A percentile compares a stretch with the other conserved stretches of the same genome.
Conservation (phyloP, 2,888 invertebrate genomes). For the Meiosimyza platycephala region DNA sequence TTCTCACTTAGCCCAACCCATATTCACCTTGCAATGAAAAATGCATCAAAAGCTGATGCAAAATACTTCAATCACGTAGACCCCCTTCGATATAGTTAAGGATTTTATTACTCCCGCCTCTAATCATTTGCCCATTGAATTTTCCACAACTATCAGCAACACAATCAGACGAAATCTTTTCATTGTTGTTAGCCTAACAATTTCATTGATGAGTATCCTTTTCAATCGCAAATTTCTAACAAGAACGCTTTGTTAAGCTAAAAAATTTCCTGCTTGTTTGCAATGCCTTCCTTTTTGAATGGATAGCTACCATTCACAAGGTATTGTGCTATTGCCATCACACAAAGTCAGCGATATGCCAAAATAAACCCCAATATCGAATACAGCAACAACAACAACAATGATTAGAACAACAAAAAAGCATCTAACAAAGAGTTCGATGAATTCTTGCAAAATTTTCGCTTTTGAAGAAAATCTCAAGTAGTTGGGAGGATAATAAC, state of each 20-base stretch:
- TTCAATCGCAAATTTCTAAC: background rate
- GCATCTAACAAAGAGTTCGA: background rate
- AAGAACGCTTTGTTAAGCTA: conserved; percentile 36
- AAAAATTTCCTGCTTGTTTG: conserved; percentile 31
- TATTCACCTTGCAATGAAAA: too few species aligned
- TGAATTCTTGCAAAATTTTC: conserved; percentile 1
- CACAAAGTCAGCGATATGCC: background rate
- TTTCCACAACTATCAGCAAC: too few species aligned
- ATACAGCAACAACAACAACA: background rate
- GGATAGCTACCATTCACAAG: background rate
- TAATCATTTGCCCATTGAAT: too few species aligned
- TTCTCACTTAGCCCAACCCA: too few species aligned
- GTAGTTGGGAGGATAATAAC: background rate
- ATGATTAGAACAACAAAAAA: background rate
- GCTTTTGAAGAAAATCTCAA: conserved; percentile 27
- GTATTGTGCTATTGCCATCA: background rate
- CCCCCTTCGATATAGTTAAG: too few species aligned
- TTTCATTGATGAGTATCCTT: too few species aligned
- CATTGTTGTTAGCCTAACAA: too few species aligned
- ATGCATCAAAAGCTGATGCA: too few species aligned
- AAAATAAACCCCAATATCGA: background rate
- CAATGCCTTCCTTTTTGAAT: background rate
- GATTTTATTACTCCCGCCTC: too few species aligned
- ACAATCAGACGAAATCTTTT: too few species aligned
- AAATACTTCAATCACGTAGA: too few species aligned